Conservation (phyloP, 1,140 invertebrate species). For the Periplaneta americana region DNA sequence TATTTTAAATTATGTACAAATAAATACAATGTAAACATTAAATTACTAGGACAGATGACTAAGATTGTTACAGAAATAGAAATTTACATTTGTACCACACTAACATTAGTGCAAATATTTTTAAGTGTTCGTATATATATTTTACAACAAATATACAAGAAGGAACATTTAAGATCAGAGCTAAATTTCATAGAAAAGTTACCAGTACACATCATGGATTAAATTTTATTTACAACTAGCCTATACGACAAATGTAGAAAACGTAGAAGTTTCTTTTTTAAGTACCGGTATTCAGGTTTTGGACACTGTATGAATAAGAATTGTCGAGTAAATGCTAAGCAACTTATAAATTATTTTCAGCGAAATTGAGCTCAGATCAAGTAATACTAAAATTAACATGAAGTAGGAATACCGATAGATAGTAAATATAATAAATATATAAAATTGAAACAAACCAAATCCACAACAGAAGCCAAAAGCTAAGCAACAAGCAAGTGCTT, state of each 20-base stretch:
- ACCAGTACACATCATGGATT: too few relatives aligned
- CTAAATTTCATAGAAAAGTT: neutral
- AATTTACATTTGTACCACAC: neutral
- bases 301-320: too few relatives aligned
- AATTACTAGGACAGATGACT: slow-evolving; percentile 2
- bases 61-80: neutral
- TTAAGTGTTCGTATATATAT: neutral
- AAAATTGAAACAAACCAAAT: neutral
- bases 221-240: too few relatives aligned
- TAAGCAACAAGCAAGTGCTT: neutral
- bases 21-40: neutral
- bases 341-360: neutral
- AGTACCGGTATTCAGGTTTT: too few relatives aligned
- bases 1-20: slow-evolving; percentile 14
- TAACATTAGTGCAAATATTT: neutral
- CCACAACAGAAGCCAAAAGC: neutral
- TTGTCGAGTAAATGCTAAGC: too few relatives aligned
- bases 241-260: too few relatives aligned
- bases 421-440: neutral
- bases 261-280: too few relatives aligned
- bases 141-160: too few relatives aligned
- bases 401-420: too few relatives aligned
- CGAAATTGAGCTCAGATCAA: neutral
- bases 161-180: neutral
- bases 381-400: neutral